Conservation (phyloP, 2,113 vertebrate species). For the Saccopteryx bilineata region DNA sequence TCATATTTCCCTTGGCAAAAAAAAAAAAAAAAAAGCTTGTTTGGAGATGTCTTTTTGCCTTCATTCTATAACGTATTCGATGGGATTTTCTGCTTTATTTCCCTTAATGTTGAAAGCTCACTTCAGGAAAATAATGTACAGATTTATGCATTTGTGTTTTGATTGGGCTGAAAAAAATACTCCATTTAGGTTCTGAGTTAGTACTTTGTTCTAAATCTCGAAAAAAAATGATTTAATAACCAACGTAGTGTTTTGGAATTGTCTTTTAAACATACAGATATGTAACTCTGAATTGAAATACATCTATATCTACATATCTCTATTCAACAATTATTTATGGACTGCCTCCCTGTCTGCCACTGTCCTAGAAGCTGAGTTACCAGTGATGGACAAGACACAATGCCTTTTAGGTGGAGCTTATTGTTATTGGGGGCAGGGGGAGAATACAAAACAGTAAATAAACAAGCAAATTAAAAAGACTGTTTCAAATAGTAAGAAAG, state of each 20-base stretch:
- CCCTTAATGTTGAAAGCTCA: background rate
- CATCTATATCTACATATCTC: background rate
- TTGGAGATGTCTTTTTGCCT: conserved; percentile 26
- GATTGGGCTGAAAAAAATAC: conserved; percentile 6
- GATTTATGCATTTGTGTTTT: conserved; percentile 21
- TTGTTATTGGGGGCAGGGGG: background rate
- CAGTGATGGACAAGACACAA: background rate
- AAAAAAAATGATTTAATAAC: background rate
- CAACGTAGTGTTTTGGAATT: background rate
- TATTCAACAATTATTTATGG: background rate
- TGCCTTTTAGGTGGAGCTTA: background rate
- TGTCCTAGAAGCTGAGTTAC: background rate
- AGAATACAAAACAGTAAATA: background rate
- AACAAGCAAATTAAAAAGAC: background rate
- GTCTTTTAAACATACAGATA: background rate
- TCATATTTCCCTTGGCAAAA: conserved; percentile 4
- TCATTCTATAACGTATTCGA: background rate
- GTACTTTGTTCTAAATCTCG: conserved; percentile 1
- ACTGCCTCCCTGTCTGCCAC: background rate
- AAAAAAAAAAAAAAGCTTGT: background rate
- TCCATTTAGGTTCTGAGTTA: background rate
- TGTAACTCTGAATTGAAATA: background rate
- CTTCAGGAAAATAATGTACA: background rate
- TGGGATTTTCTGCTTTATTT: conserved; percentile 24
- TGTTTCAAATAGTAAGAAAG: conserved; percentile 4